Conservation (phyloP, 2,797 vertebrate genomes). For the Labroides dimidiatus region DNA sequence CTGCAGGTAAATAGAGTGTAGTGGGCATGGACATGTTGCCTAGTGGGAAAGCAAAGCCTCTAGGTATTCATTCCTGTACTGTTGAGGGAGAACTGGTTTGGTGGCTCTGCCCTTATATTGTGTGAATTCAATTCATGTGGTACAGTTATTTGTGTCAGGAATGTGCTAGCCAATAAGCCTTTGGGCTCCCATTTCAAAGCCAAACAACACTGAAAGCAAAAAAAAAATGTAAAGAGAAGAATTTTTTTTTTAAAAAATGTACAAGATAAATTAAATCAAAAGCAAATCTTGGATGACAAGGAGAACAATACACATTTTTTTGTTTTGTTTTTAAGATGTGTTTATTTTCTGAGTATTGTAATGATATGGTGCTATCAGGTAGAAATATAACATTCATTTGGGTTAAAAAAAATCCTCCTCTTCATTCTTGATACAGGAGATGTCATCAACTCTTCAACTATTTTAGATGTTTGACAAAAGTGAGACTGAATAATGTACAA, state of each 20-base stretch:
- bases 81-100: conserved; percentile 62
- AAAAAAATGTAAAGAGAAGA: not conserved
- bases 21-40: conserved; percentile 11
- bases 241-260: conserved; percentile 13
- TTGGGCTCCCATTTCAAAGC: conserved; percentile 49
- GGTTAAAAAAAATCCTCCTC: conserved; percentile 18
- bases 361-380: conserved; percentile 30
- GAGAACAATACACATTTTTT: not conserved
- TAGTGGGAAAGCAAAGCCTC: conserved; percentile 36
- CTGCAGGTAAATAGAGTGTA: conserved; percentile 27
- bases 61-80: conserved; percentile 47
- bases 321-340: conserved; percentile 32
- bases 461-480: conserved; percentile 28
- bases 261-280: not conserved
- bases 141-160: conserved; percentile 35
- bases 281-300: conserved; percentile 2
- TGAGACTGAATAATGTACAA: conserved; percentile 31
- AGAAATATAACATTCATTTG: conserved; percentile 47
- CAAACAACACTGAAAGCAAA: not conserved
- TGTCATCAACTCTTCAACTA: conserved; percentile 8
- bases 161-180: conserved; percentile 32
- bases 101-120: conserved; percentile 64
- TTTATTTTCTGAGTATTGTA: conserved; percentile 66
- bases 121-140: conserved; percentile 61
- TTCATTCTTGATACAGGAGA: conserved; percentile 29